These are phyloP conservation scores for Lucilia sericata DNA, from an alignment of 1,140 invertebrate genomes.

Conservation along the genomic window DNA sequence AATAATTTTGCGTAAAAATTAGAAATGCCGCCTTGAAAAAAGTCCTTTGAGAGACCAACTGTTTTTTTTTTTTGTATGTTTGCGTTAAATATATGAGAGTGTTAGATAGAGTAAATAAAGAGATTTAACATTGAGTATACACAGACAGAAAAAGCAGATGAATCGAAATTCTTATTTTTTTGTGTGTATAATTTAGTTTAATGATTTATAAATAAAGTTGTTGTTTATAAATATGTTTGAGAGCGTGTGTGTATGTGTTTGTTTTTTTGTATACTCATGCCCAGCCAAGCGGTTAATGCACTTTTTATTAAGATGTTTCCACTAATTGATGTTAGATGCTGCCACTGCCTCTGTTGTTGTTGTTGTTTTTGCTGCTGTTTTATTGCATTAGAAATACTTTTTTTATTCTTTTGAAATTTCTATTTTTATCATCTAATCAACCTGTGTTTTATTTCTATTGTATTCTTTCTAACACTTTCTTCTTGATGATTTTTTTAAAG, in stretches of 20 bases:
- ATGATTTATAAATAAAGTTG: constrained; percentile 7
- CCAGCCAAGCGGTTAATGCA: constrained; percentile 22
- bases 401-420: constrained; percentile 7
- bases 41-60: background rate
- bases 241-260: background rate
- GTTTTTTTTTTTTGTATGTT: background rate
- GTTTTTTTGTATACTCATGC: background rate
- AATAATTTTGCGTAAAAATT: background rate
- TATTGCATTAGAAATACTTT: background rate
- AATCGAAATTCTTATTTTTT: no score
- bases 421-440: constrained; percentile 11
- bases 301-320: constrained; percentile 1
- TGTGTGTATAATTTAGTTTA: background rate
- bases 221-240: background rate
- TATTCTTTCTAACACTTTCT: background rate
- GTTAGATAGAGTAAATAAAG: no score
- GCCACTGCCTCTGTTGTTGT: background rate
- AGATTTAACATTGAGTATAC: no score
- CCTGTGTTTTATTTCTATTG: background rate
- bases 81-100: background rate
- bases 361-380: background rate
- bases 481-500: background rate
- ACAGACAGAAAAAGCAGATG: no score
- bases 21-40: constrained; percentile 29
- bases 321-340: background rate